Conservation (phyloP, 1,140 invertebrate species). For the Bombus affinis region DNA sequence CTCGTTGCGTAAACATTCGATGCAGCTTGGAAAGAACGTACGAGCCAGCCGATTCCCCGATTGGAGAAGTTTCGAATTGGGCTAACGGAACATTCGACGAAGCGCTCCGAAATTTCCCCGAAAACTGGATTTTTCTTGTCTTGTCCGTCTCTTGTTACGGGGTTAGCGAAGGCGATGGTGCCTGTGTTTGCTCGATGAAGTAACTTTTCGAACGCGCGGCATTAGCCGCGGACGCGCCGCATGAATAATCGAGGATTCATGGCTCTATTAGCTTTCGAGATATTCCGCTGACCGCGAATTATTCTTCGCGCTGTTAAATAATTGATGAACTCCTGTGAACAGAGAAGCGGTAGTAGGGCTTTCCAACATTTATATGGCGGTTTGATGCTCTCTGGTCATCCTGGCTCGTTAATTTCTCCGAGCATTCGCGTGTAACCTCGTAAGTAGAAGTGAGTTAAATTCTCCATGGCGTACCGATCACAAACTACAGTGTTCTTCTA, state of each 20-base stretch:
- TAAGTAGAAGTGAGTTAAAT: background rate
- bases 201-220: constrained; percentile 18
- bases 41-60: background rate
- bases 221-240: constrained; percentile 12
- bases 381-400: background rate
- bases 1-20: background rate
- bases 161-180: background rate
- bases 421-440: background rate
- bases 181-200: constrained; percentile 12
- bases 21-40: background rate
- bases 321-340: constrained; percentile 24
- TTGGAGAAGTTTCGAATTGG: constrained; percentile 2
- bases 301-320: constrained; percentile 37
- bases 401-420: background rate
- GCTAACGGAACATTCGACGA: no score
- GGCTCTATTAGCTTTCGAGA: constrained; percentile 33
- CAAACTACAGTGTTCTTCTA: no score
- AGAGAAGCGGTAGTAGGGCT: background rate
- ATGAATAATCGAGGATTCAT: constrained; percentile 41
- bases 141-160: background rate
- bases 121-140: no score
- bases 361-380: background rate
- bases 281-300: constrained; percentile 27
- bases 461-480: no score
- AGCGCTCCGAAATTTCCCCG: no score